These are phyloP conservation scores for Syndactyla subalaris DNA, from an alignment of 2,797 vertebrate species.

Conservation along the genomic window DNA sequence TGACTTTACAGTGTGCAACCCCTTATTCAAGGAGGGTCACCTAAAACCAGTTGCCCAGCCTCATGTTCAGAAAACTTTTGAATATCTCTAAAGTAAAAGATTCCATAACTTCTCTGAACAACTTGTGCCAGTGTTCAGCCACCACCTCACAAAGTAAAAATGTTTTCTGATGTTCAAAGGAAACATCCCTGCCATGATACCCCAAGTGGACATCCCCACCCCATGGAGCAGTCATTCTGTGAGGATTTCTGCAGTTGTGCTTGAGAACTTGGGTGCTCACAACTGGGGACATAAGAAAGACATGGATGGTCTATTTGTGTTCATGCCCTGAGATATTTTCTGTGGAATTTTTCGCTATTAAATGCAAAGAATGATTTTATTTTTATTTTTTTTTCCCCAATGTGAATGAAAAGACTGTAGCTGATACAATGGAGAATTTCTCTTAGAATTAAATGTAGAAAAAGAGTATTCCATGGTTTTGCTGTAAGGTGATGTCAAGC, in stretches of 20 bases:
- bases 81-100: background rate
- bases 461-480: background rate
- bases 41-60: background rate
- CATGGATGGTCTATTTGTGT: rapidly evolving
- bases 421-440: background rate
- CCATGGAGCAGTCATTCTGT: rapidly evolving
- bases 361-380: background rate
- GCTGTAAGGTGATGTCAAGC: background rate
- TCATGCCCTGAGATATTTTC: background rate
- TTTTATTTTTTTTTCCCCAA: background rate
- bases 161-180: background rate
- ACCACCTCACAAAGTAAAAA: background rate
- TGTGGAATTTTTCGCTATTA: background rate
- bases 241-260: background rate
- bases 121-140: background rate
- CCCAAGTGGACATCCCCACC: rapidly evolving
- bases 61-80: background rate
- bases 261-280: background rate
- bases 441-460: background rate
- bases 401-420: background rate
- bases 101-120: background rate
- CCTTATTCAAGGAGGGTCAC: rapidly evolving
- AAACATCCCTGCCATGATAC: rapidly evolving
- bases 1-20: rapidly evolving
- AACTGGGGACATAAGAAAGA: background rate